Conservation (phyloP, 2,888 invertebrate species). For the Aphidoletes aphidimyza region DNA sequence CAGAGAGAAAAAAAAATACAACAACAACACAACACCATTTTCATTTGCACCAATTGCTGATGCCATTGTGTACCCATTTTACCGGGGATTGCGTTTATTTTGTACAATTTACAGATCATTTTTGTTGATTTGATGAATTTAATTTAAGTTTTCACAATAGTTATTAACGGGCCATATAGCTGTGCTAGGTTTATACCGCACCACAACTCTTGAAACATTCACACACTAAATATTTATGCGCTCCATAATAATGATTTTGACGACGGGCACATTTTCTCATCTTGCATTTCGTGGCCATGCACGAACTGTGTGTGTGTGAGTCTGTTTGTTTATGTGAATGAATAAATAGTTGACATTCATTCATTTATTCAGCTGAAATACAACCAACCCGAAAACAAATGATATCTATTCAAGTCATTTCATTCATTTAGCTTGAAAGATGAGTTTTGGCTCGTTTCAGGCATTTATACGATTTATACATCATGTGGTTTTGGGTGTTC, state of each 20-base stretch:
- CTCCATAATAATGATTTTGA: background rate
- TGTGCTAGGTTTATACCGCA: too few species aligned
- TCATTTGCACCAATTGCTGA: too few species aligned
- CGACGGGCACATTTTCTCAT: background rate
- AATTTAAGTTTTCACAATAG: conserved; percentile 9
- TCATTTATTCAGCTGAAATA: background rate
- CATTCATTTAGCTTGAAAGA: background rate
- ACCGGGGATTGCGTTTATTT: background rate
- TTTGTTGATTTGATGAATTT: background rate
- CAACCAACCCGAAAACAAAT: background rate
- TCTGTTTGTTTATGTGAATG: background rate
- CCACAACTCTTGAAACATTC: background rate
- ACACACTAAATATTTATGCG: background rate
- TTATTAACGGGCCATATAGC: background rate
- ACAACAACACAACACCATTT: too few species aligned
- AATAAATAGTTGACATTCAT: background rate
- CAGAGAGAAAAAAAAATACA: too few species aligned
- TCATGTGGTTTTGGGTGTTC: background rate
- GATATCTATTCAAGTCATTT: background rate
- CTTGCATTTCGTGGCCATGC: background rate
- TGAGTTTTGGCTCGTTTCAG: background rate
- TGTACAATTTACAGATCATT: conserved; percentile 1
- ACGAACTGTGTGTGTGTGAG: background rate
- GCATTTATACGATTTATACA: background rate
- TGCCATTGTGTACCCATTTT: too few species aligned